Percentiles rank a stretch among this genome's conserved stretches.
phyloP scores from a whole-genome alignment of 2,797 vertebrate genomes.

The Mormyrus proboscirostris region DNA sequence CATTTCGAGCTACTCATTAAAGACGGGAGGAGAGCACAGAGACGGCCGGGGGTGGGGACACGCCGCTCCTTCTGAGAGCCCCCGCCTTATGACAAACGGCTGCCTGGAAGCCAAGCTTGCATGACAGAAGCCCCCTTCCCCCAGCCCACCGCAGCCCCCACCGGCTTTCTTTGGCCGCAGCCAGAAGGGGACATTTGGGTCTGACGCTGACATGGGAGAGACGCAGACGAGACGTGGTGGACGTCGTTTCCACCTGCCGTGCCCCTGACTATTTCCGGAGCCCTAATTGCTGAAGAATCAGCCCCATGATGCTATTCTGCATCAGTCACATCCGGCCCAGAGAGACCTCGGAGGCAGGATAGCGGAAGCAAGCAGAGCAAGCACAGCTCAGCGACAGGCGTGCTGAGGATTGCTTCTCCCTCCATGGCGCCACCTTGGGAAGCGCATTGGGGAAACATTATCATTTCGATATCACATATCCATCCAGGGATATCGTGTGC shows the following conservation, averaged over 20 bases:
- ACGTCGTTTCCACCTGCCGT: neutral
- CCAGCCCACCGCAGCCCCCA: neutral
- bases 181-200: neutral
- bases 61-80: conserved; percentile 45
- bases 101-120: conserved; percentile 28
- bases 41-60: conserved; percentile 52
- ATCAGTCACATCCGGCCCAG: neutral
- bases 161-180: neutral
- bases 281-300: neutral
- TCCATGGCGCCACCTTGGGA: neutral
- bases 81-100: conserved; percentile 41
- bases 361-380: neutral
- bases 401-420: neutral
- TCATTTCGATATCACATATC: neutral
- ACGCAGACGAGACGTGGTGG: neutral
- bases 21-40: conserved; percentile 66
- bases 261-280: neutral
- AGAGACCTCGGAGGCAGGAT: neutral
- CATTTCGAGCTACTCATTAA: conserved; percentile 99
- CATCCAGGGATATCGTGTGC: conserved; percentile 59
- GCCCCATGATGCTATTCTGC: neutral
- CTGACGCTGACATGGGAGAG: neutral
- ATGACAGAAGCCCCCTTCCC: neutral
- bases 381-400: neutral
- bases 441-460: neutral